These are phyloP conservation scores for Chiloscyllium plagiosum DNA, from an alignment of 2,113 vertebrate species.

Conservation along the genomic window DNA sequence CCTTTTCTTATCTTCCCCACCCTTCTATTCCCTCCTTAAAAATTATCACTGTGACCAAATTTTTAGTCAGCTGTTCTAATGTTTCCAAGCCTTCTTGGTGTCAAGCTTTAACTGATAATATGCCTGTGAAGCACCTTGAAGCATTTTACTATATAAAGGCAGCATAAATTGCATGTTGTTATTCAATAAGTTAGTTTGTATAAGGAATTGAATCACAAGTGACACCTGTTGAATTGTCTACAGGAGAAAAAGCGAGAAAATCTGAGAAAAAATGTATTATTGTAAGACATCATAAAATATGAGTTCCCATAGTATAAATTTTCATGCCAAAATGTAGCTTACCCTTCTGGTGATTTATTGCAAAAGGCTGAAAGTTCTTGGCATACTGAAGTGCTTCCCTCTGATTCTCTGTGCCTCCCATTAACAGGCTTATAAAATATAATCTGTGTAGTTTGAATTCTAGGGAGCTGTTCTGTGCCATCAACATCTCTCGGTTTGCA, in stretches of 20 bases:
- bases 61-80: not conserved
- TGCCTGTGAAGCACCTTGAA: not conserved
- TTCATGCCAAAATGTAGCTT: not conserved
- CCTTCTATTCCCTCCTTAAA: not conserved
- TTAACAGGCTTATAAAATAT: constrained; percentile 75
- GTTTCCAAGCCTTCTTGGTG: not conserved
- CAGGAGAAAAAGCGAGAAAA: not conserved
- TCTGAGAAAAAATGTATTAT: not conserved
- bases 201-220: not conserved
- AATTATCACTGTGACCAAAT: not conserved
- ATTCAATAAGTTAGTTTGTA: not conserved
- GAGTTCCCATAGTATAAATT: not conserved
- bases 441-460: constrained; percentile 75
- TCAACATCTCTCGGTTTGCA: constrained; percentile 76
- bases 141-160: not conserved
- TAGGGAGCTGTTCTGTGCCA: constrained; percentile 75
- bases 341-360: constrained; percentile 77
- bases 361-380: constrained; percentile 75
- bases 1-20: not conserved
- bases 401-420: constrained; percentile 74
- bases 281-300: not conserved
- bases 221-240: not conserved
- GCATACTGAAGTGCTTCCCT: constrained; percentile 74
- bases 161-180: not conserved
- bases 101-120: not conserved